A percentile compares a stretch with the other conserved stretches of the same genome.
phyloP scores from a whole-genome alignment of 2,888 invertebrate species.

The Agrochola litura region DNA sequence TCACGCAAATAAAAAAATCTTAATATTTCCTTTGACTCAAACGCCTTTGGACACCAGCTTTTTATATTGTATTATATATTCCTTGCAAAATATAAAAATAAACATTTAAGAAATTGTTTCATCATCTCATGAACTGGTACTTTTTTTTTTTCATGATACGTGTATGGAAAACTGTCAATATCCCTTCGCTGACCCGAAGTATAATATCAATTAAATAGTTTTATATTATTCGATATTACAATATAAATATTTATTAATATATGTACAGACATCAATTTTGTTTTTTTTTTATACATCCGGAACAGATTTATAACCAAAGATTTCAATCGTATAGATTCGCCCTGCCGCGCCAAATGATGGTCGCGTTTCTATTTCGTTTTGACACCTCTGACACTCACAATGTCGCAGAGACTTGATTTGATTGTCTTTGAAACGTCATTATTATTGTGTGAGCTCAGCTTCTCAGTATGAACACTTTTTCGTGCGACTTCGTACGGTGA shows the following conservation, averaged over 20 bases:
- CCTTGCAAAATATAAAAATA: neutral
- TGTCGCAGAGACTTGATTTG: too few species aligned
- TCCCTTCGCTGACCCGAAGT: too few species aligned
- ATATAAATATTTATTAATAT: constrained; percentile 30
- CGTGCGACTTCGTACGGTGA: too few species aligned
- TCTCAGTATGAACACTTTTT: too few species aligned
- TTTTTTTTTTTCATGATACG: neutral
- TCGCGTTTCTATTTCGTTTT: too few species aligned
- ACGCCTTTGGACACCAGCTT: neutral
- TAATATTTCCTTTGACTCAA: neutral
- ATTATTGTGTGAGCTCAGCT: too few species aligned
- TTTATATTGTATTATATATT: neutral
- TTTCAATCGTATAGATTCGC: too few species aligned
- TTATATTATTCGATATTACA: constrained; percentile 13
- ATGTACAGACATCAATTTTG: constrained; percentile 28
- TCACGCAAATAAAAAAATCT: neutral
- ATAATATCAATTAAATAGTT: constrained; percentile 8
- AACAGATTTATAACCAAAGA: neutral
- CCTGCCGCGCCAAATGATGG: too few species aligned
- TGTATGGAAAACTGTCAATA: neutral
- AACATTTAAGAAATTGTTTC: neutral
- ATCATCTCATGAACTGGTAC: neutral
- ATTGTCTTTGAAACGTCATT: too few species aligned
- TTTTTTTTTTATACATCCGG: neutral
- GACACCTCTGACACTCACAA: too few species aligned